Base-by-base conservation (phyloP, 2,113 vertebrate species). In the Otolemur garnettii region DNA sequence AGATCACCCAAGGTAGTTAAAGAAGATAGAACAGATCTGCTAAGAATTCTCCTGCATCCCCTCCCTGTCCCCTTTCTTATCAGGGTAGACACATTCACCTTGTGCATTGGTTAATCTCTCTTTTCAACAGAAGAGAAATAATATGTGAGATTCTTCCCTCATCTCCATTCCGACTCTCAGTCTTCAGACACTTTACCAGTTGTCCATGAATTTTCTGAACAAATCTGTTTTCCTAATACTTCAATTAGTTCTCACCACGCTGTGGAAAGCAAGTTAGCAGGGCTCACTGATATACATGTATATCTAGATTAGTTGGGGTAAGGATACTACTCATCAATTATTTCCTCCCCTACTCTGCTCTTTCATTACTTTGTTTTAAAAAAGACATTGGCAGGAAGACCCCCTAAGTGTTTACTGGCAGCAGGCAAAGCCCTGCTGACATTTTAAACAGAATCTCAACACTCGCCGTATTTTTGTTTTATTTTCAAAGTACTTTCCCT, bases 81-180 rank as follows among this genome's bases (percentile, higher is more conserved):
- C 28, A 72, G 62, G 24, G 14, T 6, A 83, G 30, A 80, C 35
- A 92, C 80, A 28, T 68, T 75, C 24, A 72, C 69, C 45, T 74
- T 91, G 28, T 59, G 26, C 13, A 38, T 5, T 30, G 55, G 5
- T 5, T 62, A 71, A 60, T 45, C 30, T 91, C n/a, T 91, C 26
- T 96, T 93, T 92, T 87, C 71, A 75, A 33, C 19, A 84, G 81
- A 87, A 90, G 28, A 87, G n/a, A 95, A 64, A 28, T 68, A n/a
- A 38, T 21, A 38, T 17, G 4, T 28, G 64, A 4, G 12, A 68
- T 28, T 45, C 10, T 87, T 38, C 21, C 26, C 28, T 68, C 50
- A 38, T 28, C 6, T 91, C 12, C 17, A 8, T 22, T 21, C 35
- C 45, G 35, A 19, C 24, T 8, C 24, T 21, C 22, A 21, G 35